A percentile compares a stretch with the other conserved stretches of the same genome.
Conservation (phyloP, 2,888 invertebrate genomes). For the Loripinus fragilis region DNA sequence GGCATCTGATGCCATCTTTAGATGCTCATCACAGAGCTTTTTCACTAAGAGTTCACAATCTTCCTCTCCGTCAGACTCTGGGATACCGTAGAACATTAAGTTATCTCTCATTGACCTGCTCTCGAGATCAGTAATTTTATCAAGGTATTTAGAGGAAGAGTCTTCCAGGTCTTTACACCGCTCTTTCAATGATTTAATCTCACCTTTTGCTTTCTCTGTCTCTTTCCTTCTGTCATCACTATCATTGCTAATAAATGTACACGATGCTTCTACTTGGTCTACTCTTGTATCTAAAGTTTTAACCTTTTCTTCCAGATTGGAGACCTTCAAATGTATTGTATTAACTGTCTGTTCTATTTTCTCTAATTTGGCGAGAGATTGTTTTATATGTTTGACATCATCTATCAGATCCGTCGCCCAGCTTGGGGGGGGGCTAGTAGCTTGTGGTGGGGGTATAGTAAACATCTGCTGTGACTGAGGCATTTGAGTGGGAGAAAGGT, state of each 20-base stretch:
- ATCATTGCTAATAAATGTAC: background rate
- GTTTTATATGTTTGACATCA: slow-evolving; percentile 6
- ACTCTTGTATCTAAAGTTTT: background rate
- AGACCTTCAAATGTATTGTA: background rate
- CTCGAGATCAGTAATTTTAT: background rate
- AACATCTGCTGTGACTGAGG: background rate
- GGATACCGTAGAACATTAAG: too few species aligned
- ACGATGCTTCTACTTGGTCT: background rate
- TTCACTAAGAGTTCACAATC: too few species aligned
- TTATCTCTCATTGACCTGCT: too few species aligned
- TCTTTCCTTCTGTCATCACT: background rate
- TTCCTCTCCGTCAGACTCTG: too few species aligned
- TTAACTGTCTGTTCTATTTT: slow-evolving; percentile 1
- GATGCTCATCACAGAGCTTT: too few species aligned
- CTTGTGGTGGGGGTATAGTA: background rate
- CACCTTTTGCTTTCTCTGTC: too few species aligned
- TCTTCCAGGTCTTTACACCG: background rate
- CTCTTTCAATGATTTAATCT: background rate
- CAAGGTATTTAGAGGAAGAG: background rate
- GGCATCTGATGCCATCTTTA: background rate
- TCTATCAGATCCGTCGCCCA: background rate
- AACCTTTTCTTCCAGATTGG: background rate
- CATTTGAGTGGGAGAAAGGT: too few species aligned
- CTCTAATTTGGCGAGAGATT: background rate
- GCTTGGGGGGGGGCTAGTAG: background rate